Percentiles rank a stretch among this genome's conserved stretches.
These are phyloP conservation scores for Micronycteris hirsuta DNA, from an alignment of 2,113 vertebrate genomes.

Conservation along the genomic window DNA sequence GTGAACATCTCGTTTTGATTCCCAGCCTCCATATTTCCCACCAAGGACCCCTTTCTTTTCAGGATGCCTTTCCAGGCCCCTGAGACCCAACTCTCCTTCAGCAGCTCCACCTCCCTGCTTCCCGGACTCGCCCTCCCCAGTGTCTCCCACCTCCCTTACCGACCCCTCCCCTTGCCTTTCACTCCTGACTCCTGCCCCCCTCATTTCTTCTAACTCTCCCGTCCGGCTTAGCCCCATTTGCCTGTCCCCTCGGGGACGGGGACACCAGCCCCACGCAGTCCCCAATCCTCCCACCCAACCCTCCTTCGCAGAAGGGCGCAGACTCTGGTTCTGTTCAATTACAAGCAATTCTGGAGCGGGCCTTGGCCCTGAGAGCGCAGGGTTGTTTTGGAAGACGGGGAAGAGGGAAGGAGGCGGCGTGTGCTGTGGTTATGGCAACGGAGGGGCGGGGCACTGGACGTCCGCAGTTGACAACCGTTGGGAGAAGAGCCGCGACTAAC, in stretches of 20 bases:
- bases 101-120: not conserved
- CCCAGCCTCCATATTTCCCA: not conserved
- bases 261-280: not conserved
- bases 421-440: conserved; percentile 50
- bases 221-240: not conserved
- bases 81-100: not conserved
- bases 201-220: not conserved
- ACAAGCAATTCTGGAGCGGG: not conserved
- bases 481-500: not conserved
- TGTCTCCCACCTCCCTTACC: not conserved
- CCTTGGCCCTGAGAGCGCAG: not conserved
- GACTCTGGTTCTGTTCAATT: conserved; percentile 1
- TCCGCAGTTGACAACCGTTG: not conserved
- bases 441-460: not conserved
- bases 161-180: not conserved
- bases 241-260: not conserved
- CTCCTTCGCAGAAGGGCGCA: not conserved
- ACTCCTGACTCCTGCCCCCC: not conserved
- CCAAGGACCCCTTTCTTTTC: not conserved
- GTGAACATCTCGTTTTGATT: not conserved
- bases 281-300: not conserved
- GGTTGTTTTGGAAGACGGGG: not conserved
- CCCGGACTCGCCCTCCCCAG: not conserved
- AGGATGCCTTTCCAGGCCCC: not conserved
- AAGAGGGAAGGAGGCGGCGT: not conserved